Evolutionary conservation across 2,797 vertebrate genomes (phyloP), one percentile per base, ranked within the genome.

Genomic region (Chelon auratus): DNA sequence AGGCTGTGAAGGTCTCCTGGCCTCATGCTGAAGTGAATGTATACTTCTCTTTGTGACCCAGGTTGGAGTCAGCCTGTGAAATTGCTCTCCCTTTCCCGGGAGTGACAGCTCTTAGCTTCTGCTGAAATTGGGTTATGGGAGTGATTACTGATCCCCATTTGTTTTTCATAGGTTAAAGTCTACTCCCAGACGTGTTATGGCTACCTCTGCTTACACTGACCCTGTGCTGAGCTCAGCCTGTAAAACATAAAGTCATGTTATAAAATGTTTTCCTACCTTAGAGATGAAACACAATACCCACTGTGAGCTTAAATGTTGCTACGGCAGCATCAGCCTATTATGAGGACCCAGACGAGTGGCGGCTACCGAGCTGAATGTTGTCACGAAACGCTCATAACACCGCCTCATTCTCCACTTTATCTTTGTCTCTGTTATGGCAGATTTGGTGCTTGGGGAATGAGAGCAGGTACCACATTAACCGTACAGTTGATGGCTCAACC

Each of bases 401-500:
- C 15, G 3, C 36, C 63, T 77, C 67, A 17, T 33, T 72, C 58
- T 73, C 42, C 36, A 30, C 67, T 81, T 64, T 58, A 3, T 78
- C 52, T 68, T 30, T 65, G 51, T 82, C 63, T 85, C 50, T 54
- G 37, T 84, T 61, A 47, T 72, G 67, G 62, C 66, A 99, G 98
- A 94, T 99, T 78, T 99, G 97, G 97, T 99, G 98, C 89, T 93
- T 98, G 63, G 98, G 97, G 72, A 99, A 99, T 53, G 98, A 99
- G 89, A 99, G 95, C 43, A 91, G 96, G 26, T 99, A 97, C 92
- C 97, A 99, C 53, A 96, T 99, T 60, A 99, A 99, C 94, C 96
- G 96, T 54, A 97, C 96, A 0, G 97, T 99, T 6, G 97, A 98
- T 2, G 97, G 96, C 18, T 93, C 95, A 12, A 96, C 96, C 24